phyloP scores from a whole-genome alignment of 2,797 vertebrate species.

The Squalus acanthias region DNA sequence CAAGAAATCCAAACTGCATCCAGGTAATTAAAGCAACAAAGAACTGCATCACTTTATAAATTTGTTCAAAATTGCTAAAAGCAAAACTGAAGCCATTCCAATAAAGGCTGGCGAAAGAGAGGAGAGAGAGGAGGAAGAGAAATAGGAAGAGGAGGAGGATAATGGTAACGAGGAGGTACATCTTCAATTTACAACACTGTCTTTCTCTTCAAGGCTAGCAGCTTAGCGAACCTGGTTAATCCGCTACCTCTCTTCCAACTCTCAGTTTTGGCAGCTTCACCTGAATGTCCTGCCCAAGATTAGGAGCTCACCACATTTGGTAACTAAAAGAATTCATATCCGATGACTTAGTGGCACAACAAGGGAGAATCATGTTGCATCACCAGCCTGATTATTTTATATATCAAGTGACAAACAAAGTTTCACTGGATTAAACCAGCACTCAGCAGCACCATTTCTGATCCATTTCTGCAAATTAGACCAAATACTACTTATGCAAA shows the following conservation, averaged over 20 bases:
- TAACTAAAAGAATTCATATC: background rate
- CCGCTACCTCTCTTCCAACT: background rate
- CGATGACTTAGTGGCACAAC: background rate
- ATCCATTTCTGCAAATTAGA: background rate
- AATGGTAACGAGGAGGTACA: background rate
- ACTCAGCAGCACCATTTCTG: background rate
- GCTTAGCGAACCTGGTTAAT: background rate
- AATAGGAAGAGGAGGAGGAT: no score
- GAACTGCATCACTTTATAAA: background rate
- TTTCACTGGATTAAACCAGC: background rate
- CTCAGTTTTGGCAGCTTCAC: background rate
- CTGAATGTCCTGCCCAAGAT: background rate
- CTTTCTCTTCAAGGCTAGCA: background rate
- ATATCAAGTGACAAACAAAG: background rate
- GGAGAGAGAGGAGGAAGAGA: no score
- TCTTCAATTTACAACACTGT: background rate
- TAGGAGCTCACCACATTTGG: background rate
- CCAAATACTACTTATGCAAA: background rate
- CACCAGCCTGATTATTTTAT: background rate
- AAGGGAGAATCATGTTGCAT: background rate
- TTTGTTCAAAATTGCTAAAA: background rate
- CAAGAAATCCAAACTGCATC: background rate
- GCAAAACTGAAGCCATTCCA: background rate
- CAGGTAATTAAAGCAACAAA: background rate
- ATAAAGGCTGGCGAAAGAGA: background rate